Base-by-base conservation (phyloP, 1,140 invertebrate species). In the Camponotus floridanus region DNA sequence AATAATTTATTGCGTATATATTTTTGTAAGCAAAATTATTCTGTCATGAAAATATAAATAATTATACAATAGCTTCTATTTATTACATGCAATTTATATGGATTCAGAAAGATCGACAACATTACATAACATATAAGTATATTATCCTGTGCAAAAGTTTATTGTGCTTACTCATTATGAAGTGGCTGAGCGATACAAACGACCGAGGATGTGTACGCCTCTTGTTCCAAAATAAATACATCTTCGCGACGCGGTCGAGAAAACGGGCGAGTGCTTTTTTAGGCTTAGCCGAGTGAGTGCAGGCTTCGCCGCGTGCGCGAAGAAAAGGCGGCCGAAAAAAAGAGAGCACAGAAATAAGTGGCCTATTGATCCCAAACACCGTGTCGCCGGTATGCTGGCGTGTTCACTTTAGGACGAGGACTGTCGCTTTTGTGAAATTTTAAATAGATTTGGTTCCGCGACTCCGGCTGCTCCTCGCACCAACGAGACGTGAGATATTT, bases 361-460 rank as follows among this genome's bases (percentile, higher is more conserved):
- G 68, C 86, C 86, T 86, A 87, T 87, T 87, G 86, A 87, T 86
- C 86, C 74, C 62, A 45, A 62, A 85, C 70, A 78, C 67, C 65
- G 84, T 86, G 70, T 79, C 78, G 51, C 84, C 73, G 73, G 83
- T 83, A 86, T 76, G 85, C 71, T 26, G 83, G 65, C 55, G 83
- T 42, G 55, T 79, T 87, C 73, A 79, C 51, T 87, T 87, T 86
- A 26, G 86, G 86, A 73, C 39, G 55, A 73, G 13, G 68, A 86
- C 31, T 80, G 84, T 79, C 76, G 64, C 64, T 86, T 86, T 86
- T 64, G 70, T 78, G 55, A 76, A 78, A 78, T 86, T 76, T 55
- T 70, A 87, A 87, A 87, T 87, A 87, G 86, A 87, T 74, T 71
- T 74, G 36, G 8, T 74, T 61, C 26, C 55, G 79, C 68, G 68